Conservation (phyloP, 1,140 invertebrate genomes). For the Aricia agestis region DNA sequence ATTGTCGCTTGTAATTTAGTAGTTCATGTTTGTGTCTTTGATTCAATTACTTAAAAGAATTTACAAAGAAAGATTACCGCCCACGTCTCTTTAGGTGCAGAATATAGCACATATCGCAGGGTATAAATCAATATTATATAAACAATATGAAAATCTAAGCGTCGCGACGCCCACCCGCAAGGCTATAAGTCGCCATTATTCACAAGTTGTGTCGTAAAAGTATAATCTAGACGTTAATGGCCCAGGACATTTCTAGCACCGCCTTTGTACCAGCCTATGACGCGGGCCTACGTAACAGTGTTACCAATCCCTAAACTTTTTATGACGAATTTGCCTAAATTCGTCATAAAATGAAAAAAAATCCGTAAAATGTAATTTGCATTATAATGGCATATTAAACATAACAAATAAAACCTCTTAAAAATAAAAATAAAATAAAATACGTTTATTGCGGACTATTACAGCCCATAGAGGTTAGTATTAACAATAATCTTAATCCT, state of each 20-base stretch:
- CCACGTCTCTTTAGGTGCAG: not conserved
- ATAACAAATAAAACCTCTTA: no score
- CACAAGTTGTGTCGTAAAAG: slow-evolving; percentile 40
- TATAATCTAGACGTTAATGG: slow-evolving; percentile 43
- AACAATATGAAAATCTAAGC: slow-evolving; percentile 1
- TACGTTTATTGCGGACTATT: no score
- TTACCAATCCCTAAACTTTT: no score
- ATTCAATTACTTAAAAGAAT: not conserved
- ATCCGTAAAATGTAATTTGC: no score
- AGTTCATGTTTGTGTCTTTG: not conserved
- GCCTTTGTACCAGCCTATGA: slow-evolving; percentile 26
- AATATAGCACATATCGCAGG: not conserved
- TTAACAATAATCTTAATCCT: no score
- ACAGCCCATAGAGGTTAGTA: no score
- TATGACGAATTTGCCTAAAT: no score
- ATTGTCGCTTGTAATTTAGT: no score
- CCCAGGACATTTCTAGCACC: slow-evolving; percentile 31
- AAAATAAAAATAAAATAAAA: no score
- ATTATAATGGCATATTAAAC: no score
- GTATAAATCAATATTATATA: slow-evolving; percentile 1
- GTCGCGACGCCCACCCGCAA: not conserved
- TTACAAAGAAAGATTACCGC: not conserved
- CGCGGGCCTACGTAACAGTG: slow-evolving; percentile 14
- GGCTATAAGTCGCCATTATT: slow-evolving; percentile 43
- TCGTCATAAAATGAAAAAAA: no score